Percentiles rank a stretch among this genome's conserved stretches.
Conservation (phyloP, 2,797 vertebrate genomes). For the Brachyalestes nurse region DNA sequence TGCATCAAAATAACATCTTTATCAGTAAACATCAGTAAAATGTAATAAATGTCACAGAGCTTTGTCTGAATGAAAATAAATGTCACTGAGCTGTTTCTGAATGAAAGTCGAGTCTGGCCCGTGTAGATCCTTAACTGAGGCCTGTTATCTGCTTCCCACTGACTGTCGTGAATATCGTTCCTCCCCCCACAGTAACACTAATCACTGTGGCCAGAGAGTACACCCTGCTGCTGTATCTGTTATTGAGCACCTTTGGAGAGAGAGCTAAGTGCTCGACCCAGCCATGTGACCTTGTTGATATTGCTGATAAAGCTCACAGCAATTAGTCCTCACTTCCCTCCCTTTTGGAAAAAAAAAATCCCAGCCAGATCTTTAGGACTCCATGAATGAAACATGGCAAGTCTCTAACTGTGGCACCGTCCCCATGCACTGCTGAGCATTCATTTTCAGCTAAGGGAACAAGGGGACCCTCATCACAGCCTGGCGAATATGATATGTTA, state of each 20-base stretch:
- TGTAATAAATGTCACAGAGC: no score
- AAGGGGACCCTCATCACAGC: neutral
- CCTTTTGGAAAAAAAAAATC: neutral
- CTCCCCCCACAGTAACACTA: neutral
- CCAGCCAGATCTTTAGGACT: neutral
- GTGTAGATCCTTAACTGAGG: neutral
- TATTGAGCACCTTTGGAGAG: slow-evolving; percentile 16
- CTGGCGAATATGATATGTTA: neutral
- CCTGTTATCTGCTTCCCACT: neutral
- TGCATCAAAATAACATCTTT: no score
- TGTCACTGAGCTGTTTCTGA: no score
- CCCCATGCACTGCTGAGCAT: neutral
- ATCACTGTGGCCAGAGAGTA: neutral
- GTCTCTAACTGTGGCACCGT: no score
- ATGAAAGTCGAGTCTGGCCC: no score
- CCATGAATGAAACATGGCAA: neutral
- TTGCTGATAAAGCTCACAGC: slow-evolving; percentile 10
- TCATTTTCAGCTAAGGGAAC: neutral
- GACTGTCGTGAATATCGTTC: neutral
- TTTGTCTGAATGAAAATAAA: no score
- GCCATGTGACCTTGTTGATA: slow-evolving; percentile 9
- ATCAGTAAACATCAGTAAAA: no score
- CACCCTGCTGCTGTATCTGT: slow-evolving; percentile 8
- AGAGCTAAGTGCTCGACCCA: neutral
- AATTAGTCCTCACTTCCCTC: slow-evolving; percentile 8